Evolutionary conservation across 2,113 vertebrate species (phyloP).

Genomic region (Romanogobio albipinnatus): DNA sequence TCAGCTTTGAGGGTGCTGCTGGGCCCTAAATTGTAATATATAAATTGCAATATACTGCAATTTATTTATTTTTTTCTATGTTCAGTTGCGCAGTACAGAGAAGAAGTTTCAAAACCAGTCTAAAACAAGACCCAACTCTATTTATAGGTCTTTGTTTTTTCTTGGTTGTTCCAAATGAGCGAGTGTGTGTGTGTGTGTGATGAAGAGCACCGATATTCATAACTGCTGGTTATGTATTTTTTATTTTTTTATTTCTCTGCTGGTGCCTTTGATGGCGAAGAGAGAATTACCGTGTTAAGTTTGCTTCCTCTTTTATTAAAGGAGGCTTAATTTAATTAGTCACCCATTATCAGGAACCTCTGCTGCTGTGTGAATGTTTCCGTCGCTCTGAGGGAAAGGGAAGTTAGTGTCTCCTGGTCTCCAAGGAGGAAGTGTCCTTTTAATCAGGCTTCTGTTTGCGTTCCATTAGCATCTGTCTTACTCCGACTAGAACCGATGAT

Average conservation of each 20-base stretch:
- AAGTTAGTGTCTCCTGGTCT: slow-evolving; percentile 70
- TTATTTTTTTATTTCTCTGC: slow-evolving; percentile 28
- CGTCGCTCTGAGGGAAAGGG: slow-evolving; percentile 71
- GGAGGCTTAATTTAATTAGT: slow-evolving; percentile 82
- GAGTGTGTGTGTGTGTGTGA: neutral
- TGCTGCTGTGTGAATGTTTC: slow-evolving; percentile 73
- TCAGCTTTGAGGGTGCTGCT: neutral
- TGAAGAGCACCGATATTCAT: slow-evolving; percentile 68
- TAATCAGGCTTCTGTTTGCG: slow-evolving; percentile 77
- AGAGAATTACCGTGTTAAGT: slow-evolving; percentile 74
- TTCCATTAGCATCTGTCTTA: slow-evolving; percentile 70
- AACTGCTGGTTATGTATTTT: slow-evolving; percentile 62
- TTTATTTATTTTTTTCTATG: neutral
- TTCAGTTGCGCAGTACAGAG: neutral
- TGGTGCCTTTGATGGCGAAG: slow-evolving; percentile 74
- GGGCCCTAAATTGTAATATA: neutral
- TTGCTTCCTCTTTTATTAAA: slow-evolving; percentile 79
- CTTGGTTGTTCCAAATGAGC: neutral
- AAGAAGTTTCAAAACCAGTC: neutral
- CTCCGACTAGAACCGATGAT: slow-evolving; percentile 33
- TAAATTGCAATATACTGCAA: too few species aligned
- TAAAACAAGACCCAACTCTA: slow-evolving; percentile 2
- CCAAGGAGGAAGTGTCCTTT: slow-evolving; percentile 79
- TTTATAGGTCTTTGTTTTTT: neutral
- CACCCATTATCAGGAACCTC: slow-evolving; percentile 68